Evolutionary conservation across 1,140 invertebrate genomes (phyloP), one percentile per base, ranked within the genome.

Genomic region (Zaprionus ornatus): DNA sequence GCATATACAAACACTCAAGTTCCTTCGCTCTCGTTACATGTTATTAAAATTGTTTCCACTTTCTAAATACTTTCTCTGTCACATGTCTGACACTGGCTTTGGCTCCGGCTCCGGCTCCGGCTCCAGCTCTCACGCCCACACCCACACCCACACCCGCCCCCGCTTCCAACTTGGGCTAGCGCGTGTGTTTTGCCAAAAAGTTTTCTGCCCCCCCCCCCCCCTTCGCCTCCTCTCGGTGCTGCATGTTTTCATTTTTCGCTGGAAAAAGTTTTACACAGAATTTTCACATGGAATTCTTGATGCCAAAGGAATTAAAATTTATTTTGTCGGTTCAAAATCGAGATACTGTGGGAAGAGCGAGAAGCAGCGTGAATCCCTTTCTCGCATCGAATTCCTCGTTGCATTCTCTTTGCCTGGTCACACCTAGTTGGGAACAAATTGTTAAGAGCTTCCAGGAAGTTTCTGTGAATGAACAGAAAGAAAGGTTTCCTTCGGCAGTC

Each of bases 51-150:
- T 68, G 57, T 68, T 62, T 13, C 57, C 17, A 73, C 64, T 73
- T 73, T 52, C 15, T 35, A 48, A 68, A 74, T 74, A 62, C 71
- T 74, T 74, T 67, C 37, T 68, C 71, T 68, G 57, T 68, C 71
- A 74, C 66, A 19, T 27, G 50, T 35, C 42, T 67, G 55, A 52
- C 64, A 73, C 23, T 48, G 29, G 59, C 61, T 70, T 66, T 37
- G 25, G 35, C 45, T 50, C 45, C 19, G n/a, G 40, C 37, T n/a
- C 3, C 13, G 15, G 15, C 45, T 48, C 17, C 17, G 3, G 17
- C 45, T 48, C 3, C 17, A 1, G 37, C 37, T n/a, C n/a, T n/a
- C 5, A 13, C 15, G 37, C 13, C 15, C 13, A 5, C 13, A 3
- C 9, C 10, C 13, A 5, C 13, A 2, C 35, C 2, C 6, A 3